Evolutionary conservation across 92 coral and sea anemone genomes (phyloP), one percentile per base, ranked within the genome.

Genomic region (Palythoa grandiflora): DNA sequence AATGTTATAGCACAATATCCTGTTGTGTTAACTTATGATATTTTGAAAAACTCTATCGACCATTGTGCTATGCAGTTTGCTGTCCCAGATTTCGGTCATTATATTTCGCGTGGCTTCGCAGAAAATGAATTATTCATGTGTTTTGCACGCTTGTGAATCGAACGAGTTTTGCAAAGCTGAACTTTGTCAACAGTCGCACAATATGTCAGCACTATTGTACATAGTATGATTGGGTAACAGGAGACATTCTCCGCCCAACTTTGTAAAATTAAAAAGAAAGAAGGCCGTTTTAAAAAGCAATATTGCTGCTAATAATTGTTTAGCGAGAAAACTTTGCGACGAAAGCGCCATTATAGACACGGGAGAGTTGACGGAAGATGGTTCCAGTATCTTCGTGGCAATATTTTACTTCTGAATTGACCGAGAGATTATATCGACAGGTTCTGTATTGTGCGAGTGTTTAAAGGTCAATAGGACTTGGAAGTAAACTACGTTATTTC

Each of bases 181-280:
- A 44, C 44, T 81, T 81, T 65, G 60, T 65, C 75, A 65, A 60
- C 17, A 60, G 28, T 51, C 4, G 86, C 28, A 57, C 40, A 28
- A 68, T 47, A 63, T 81, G 86, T 81, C 86, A 81, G 61, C 86
- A 81, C 55, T 35, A 9, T 0, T 28, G 28, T 28, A 28, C 39
- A 47, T 81, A 75, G 86, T 66, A 81, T 66, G 86, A 81, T 81
- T 81, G 86, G 86, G 76, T 66, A 81, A 81, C 71, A 81, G 14
- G 60, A 81, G 75, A 65, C 38, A 20, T 81, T 81, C 86, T 81
- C 86, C 86, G 75, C 86, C 86, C 86, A 20, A 65, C 9, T 66
- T 40, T 14, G 17, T 48, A 21, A 63, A 35, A 6, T 59, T 61
- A 60, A 5, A 39, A 38, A 38, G 5, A n/a, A 16, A 21, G 15